Evolutionary conservation across 2,113 vertebrate species (phyloP).

Genomic region (Corythaixoides concolor): DNA sequence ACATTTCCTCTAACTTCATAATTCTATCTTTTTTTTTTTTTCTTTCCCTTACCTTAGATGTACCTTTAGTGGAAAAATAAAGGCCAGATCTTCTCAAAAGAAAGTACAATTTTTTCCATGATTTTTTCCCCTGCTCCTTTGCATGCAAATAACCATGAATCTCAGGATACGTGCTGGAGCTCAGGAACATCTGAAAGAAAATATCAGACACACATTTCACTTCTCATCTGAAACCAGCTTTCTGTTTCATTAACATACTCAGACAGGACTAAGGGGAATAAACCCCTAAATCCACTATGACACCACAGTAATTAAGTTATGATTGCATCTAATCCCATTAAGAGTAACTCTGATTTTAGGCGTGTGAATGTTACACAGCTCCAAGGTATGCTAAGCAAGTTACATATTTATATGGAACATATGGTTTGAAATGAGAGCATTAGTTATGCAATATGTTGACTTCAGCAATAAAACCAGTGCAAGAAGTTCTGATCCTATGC

Average conservation of each 20-base stretch:
- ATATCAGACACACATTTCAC: background rate
- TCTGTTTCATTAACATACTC: background rate
- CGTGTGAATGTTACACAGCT: background rate
- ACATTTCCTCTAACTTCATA: background rate
- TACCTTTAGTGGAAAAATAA: constrained; percentile 97
- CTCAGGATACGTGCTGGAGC: constrained; percentile 92
- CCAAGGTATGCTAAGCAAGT: constrained; percentile 6
- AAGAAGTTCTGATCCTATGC: constrained; percentile 12
- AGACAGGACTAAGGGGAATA: background rate
- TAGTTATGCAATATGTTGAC: constrained; percentile 22
- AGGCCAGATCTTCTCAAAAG: constrained; percentile 93
- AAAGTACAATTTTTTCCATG: constrained; percentile 95
- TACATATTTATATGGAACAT: constrained; percentile 21
- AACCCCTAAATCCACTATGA: background rate
- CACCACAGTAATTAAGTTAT: background rate
- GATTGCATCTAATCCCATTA: background rate
- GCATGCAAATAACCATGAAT: constrained; percentile 92
- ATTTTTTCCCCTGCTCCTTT: constrained; percentile 92
- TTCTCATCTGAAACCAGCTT: background rate
- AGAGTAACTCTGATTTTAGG: background rate
- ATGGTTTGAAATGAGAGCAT: constrained; percentile 41
- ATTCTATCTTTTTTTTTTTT: background rate
- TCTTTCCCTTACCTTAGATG: constrained; percentile 86
- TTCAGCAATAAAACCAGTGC: background rate
- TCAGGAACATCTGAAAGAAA: constrained; percentile 88